phyloP scores from a whole-genome alignment of 2,113 vertebrate species.

The Thalassarche chlororhynchos region DNA sequence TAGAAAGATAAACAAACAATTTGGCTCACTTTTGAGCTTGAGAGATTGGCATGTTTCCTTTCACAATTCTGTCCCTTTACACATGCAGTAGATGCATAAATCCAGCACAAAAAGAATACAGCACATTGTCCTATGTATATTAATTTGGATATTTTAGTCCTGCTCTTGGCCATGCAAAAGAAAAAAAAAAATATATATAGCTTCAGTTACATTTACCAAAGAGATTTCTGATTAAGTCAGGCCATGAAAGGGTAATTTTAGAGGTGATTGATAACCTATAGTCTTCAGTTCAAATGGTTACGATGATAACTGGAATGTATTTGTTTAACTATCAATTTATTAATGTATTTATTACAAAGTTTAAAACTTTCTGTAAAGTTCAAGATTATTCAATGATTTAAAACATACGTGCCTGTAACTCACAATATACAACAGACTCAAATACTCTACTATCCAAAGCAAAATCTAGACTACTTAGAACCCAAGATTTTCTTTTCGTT shows the following conservation, averaged over 20 bases:
- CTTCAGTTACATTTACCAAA: background rate
- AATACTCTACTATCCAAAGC: background rate
- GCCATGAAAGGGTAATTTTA: background rate
- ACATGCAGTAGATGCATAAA: background rate
- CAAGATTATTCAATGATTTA: background rate
- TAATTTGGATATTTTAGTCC: background rate
- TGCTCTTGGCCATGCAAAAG: background rate
- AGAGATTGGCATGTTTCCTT: background rate
- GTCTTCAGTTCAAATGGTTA: background rate
- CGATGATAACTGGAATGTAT: background rate
- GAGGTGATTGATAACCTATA: background rate
- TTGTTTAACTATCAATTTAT: background rate
- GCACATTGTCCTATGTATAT: background rate
- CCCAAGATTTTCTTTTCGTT: background rate
- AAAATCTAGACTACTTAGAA: background rate
- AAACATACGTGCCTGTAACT: background rate
- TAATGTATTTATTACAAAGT: background rate
- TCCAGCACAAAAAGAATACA: background rate
- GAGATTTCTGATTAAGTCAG: background rate
- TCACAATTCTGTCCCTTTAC: background rate
- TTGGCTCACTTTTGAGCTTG: background rate
- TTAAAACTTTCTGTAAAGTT: background rate
- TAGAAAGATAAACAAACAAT: background rate
- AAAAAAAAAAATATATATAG: background rate
- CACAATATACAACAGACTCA: background rate